Conservation (phyloP, 2,113 vertebrate species). For the Leucosticte australis region DNA sequence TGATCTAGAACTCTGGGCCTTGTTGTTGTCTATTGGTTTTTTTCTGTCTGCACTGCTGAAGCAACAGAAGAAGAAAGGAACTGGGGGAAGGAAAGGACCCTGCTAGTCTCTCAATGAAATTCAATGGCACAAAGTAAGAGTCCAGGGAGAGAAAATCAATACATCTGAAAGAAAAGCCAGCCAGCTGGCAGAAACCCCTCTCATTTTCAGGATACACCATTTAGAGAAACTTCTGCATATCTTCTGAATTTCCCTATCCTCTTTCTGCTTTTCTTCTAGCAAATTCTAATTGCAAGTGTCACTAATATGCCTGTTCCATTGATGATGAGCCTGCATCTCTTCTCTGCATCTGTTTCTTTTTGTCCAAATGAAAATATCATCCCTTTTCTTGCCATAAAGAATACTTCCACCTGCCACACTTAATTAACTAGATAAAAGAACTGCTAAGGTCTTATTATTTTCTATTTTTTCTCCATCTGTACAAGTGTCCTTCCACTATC, state of each 20-base stretch:
- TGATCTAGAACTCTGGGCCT: neutral
- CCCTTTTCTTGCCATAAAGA: neutral
- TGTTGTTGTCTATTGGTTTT: neutral
- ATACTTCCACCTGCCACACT: neutral
- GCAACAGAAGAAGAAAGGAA: neutral
- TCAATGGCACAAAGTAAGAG: neutral
- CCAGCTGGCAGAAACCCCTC: neutral
- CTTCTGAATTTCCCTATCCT: neutral
- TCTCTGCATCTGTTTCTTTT: neutral
- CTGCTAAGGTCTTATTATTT: neutral
- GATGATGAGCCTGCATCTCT: neutral
- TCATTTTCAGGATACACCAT: neutral
- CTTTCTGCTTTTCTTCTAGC: neutral
- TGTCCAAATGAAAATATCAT: neutral
- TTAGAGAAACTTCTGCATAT: neutral
- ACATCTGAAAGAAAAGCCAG: neutral
- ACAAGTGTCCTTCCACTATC: neutral
- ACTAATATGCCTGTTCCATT: neutral
- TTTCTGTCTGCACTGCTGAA: neutral
- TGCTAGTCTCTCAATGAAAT: neutral
- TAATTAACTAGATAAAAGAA: neutral
- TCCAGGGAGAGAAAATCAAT: neutral
- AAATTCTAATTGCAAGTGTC: neutral
- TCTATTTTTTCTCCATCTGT: neutral
- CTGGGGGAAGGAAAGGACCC: neutral